Conservation (phyloP, 2,113 vertebrate genomes). For the Cnemophilus loriae region DNA sequence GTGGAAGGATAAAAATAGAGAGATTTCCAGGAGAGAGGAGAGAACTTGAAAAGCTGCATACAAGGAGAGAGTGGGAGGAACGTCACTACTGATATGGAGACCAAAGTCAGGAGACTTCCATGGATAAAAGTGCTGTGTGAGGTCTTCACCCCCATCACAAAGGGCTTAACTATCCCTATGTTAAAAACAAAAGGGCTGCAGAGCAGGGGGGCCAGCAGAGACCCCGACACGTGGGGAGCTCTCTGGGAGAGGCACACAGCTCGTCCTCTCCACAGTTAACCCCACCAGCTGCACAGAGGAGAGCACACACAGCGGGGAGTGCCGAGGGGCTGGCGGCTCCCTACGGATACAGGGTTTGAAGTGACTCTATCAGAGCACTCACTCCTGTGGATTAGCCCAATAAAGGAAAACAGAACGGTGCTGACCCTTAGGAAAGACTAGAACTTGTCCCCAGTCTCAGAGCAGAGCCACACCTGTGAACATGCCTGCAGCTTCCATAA, state of each 20-base stretch:
- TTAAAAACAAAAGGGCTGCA: not conserved
- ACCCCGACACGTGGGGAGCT: accelerated
- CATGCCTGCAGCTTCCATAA: accelerated
- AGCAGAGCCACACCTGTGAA: not conserved
- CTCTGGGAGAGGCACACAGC: not conserved
- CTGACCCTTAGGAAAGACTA: not conserved
- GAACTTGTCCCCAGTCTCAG: not conserved
- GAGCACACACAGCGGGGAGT: accelerated
- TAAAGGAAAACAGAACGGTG: not conserved
- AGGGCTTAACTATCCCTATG: not conserved
- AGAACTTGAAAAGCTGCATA: not conserved
- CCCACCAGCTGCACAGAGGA: not conserved
- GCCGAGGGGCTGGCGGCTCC: accelerated
- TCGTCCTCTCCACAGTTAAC: not conserved
- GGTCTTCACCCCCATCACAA: not conserved
- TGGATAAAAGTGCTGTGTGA: not conserved
- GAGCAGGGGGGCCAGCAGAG: not conserved
- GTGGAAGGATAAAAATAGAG: not conserved
- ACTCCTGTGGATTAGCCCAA: not conserved
- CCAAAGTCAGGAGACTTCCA: not conserved
- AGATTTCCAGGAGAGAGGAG: not conserved
- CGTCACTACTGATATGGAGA: accelerated
- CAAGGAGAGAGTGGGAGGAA: not conserved
- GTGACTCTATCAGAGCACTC: not conserved
- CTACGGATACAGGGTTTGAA: accelerated